These are phyloP conservation scores for Sarcoramphus papa DNA, from an alignment of 2,797 vertebrate species.

Conservation along the genomic window DNA sequence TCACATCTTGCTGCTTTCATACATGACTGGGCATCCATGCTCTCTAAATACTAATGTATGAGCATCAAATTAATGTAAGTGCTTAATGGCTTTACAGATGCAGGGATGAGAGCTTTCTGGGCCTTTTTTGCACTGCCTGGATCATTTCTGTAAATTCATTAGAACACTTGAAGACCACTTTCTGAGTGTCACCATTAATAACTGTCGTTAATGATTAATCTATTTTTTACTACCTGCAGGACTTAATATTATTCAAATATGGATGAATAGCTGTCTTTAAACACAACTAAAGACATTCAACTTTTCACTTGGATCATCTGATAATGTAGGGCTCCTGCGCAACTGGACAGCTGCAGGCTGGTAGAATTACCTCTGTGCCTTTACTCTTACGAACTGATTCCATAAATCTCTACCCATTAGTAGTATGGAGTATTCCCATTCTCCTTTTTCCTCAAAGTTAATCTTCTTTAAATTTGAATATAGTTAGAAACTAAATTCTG, in stretches of 20 bases:
- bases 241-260: neutral
- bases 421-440: neutral
- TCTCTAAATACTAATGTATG: neutral
- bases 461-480: neutral
- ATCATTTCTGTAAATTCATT: neutral
- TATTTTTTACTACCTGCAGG: neutral
- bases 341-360: neutral
- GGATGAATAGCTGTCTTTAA: neutral
- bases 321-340: neutral
- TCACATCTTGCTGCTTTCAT: neutral
- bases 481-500: neutral
- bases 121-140: neutral
- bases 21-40: neutral
- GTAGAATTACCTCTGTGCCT: neutral
- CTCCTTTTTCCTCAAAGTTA: neutral
- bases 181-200: neutral
- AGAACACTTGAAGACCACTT: neutral
- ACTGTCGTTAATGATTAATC: neutral
- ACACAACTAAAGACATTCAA: neutral
- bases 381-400: neutral
- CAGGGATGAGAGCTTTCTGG: neutral
- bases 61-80: neutral
- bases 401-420: neutral
- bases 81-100: neutral
- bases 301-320: neutral